Evolutionary conservation across 2,113 vertebrate genomes (phyloP).

Genomic region (Eulemur macaco): DNA sequence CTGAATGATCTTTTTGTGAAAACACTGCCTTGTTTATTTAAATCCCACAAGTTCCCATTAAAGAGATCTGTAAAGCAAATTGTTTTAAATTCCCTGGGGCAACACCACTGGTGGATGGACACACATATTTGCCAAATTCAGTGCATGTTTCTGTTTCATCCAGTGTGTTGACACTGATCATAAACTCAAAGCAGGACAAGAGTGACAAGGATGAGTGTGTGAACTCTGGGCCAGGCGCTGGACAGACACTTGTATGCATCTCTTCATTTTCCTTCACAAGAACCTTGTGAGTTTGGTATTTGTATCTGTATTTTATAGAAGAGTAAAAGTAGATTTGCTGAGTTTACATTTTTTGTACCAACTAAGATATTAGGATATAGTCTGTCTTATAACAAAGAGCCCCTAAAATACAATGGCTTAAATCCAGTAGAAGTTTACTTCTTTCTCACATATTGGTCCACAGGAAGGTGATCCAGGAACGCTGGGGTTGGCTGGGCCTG

Average conservation of each 20-base stretch:
- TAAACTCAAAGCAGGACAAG: slow-evolving; percentile 51
- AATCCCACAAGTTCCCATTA: neutral
- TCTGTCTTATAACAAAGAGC: neutral
- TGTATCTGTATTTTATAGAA: slow-evolving; percentile 14
- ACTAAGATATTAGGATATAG: neutral
- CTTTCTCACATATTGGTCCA: neutral
- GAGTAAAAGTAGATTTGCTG: neutral
- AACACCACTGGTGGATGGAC: neutral
- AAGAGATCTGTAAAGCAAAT: slow-evolving; percentile 33
- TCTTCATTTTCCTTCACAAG: slow-evolving; percentile 29
- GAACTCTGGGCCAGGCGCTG: slow-evolving; percentile 47
- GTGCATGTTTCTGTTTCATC: neutral
- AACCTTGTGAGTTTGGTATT: neutral
- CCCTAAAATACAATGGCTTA: neutral
- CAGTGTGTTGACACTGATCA: neutral
- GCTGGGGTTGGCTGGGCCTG: no score
- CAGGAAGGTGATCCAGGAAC: neutral
- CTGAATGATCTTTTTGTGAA: neutral
- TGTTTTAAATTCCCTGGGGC: neutral
- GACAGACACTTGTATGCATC: slow-evolving; percentile 29
- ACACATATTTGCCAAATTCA: neutral
- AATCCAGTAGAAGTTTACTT: neutral
- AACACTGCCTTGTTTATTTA: slow-evolving; percentile 29
- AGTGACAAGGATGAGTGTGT: slow-evolving; percentile 59
- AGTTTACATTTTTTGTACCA: neutral